These are phyloP conservation scores for Sinohyriopsis cumingii DNA, from an alignment of 2,888 invertebrate genomes.

Conservation along the genomic window DNA sequence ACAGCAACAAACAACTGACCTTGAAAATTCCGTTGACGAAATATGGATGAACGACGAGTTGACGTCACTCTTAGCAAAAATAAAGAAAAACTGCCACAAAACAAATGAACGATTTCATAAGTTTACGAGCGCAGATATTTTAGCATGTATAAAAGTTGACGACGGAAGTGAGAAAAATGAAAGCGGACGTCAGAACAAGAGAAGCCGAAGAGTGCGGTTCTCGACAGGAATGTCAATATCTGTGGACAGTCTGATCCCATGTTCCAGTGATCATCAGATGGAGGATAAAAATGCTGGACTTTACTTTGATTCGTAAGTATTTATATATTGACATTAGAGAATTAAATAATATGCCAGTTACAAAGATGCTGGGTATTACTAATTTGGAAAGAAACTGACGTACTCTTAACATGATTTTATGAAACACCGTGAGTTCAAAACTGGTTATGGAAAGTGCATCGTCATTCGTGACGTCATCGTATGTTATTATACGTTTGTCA, in stretches of 20 bases:
- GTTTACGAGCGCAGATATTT: conserved; percentile 20
- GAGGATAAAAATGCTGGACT: neutral
- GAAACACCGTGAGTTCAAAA: too few relatives aligned
- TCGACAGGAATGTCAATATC: conserved; percentile 15
- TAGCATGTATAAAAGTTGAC: conserved; percentile 28
- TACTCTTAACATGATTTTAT: too few relatives aligned
- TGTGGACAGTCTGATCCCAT: conserved; percentile 7
- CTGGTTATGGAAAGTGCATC: too few relatives aligned
- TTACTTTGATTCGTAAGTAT: too few relatives aligned
- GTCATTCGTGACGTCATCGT: too few relatives aligned
- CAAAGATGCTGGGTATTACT: too few relatives aligned
- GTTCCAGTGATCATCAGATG: conserved; percentile 1
- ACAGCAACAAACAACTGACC: neutral
- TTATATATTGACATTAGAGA: too few relatives aligned
- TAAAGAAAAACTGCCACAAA: conserved; percentile 13
- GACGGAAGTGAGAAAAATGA: neutral
- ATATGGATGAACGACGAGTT: conserved; percentile 10
- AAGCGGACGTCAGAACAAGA: neutral
- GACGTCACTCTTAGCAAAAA: conserved; percentile 15
- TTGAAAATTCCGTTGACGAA: neutral
- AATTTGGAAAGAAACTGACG: too few relatives aligned
- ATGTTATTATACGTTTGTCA: too few relatives aligned
- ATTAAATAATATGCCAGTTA: too few relatives aligned
- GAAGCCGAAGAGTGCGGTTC: conserved; percentile 12
- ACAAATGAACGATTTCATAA: conserved; percentile 15